Evolutionary conservation across 2,113 vertebrate species (phyloP), one percentile per base, ranked within the genome.

Genomic region (Taurulus bubalis): DNA sequence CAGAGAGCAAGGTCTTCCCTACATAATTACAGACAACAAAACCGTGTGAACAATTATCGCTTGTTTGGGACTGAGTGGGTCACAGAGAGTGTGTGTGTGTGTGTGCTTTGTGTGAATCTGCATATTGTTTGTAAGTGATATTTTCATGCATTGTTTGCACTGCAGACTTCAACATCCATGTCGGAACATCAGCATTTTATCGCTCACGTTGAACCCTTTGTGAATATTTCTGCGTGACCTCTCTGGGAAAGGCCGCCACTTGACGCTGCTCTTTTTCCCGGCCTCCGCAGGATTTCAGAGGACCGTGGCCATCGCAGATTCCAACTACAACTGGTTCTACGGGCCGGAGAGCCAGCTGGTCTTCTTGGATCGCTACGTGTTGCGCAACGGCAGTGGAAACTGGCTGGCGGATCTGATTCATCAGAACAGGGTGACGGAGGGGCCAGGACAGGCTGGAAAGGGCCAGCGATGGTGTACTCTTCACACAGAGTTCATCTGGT

Each of bases 301-400:
- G 86, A 97, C 96, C 0, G 97, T 99, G 69, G 98, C 97, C 76
- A 98, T 99, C 12, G 98, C 97, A 0, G 98, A 99, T 91, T 99
- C 98, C 84, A 99, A 99, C 94, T 99, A 98, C 86, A 99, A 99
- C 94, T 99, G 98, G 98, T 99, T 99, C 94, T 99, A 99, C 0
- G 98, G 98, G 8, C 98, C 98, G 0, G 98, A 99, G 93, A 99
- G 98, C 84, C 98, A 99, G 86, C 91, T 99, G 93, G 97, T 99
- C 62, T 99, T 99, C 91, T 91, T 99, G 7, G 98, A 99, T 90
- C 97, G 95, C 67, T 99, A 97, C 5, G 96, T 99, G 75, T 94
- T 99, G 96, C 96, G 97, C 70, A 99, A 99, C 0, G 98, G 98
- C 89, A 99, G 98, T 10, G 98, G 97, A 32, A 99, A 99, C 93